Conservation (phyloP, 2,113 vertebrate genomes). For the Butorides virescens region DNA sequence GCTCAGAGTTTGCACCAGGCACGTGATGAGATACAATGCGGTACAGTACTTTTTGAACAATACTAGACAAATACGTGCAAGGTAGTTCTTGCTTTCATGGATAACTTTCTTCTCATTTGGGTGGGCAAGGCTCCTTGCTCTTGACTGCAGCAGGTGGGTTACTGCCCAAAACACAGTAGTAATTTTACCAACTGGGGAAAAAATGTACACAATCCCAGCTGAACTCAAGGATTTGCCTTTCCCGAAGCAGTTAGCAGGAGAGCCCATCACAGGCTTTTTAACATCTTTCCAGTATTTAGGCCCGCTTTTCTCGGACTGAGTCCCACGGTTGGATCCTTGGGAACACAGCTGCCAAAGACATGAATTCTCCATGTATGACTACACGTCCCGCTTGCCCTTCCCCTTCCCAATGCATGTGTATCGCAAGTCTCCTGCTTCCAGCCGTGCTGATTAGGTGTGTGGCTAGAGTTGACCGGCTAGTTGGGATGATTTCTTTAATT, state of each 20-base stretch:
- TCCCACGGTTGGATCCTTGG: neutral
- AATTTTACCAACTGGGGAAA: neutral
- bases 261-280: neutral
- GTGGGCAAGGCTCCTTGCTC: neutral
- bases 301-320: neutral
- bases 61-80: neutral
- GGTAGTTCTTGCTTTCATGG: neutral
- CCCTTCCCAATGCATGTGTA: neutral
- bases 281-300: neutral
- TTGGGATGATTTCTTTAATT: constrained; percentile 35
- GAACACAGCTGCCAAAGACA: neutral
- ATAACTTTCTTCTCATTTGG: neutral
- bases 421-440: neutral
- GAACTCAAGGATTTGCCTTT: neutral
- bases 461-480: neutral
- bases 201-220: neutral
- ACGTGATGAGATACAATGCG: neutral
- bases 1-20: neutral
- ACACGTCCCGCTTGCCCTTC: neutral
- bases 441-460: constrained; percentile 33
- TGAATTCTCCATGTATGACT: neutral
- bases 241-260: neutral
- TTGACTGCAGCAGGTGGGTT: neutral
- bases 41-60: neutral
- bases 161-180: neutral